These are phyloP conservation scores for Cenopis cana DNA, from an alignment of 2,888 invertebrate genomes.

Conservation along the genomic window DNA sequence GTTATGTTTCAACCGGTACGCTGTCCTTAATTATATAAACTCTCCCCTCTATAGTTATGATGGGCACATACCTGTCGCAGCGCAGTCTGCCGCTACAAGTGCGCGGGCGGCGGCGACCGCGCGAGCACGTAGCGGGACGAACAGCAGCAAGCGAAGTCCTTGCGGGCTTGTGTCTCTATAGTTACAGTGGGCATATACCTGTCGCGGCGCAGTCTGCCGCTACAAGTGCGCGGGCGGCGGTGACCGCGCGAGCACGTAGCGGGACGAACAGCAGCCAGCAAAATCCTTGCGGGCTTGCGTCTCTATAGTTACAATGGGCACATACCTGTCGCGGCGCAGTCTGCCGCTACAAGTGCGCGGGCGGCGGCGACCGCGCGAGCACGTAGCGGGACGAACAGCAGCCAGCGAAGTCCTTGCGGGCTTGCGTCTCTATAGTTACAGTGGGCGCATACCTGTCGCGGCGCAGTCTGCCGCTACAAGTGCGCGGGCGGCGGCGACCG, in stretches of 20 bases:
- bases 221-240: slow-evolving; percentile 83
- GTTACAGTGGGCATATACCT: no score
- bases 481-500: slow-evolving; percentile 80
- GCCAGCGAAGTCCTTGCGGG: no score
- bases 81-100: slow-evolving; percentile 79
- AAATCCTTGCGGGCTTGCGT: slow-evolving; percentile 71
- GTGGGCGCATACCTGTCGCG: slow-evolving; percentile 63
- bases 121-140: neutral
- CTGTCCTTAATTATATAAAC: no score
- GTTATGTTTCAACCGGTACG: no score
- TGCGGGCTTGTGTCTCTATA: neutral
- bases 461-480: slow-evolving; percentile 79
- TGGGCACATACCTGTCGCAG: slow-evolving; percentile 69
- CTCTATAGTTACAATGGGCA: no score
- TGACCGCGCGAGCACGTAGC: slow-evolving; percentile 73
- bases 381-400: no score
- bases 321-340: no score
- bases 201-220: slow-evolving; percentile 74
- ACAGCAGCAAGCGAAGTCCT: neutral
- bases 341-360: no score
- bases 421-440: no score
- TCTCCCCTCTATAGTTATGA: no score
- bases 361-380: no score
- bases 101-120: slow-evolving; percentile 58
- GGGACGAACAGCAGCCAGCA: slow-evolving; percentile 74